Evolutionary conservation across 2,888 invertebrate genomes (phyloP).

Genomic region (Yponomeuta evonymella): DNA sequence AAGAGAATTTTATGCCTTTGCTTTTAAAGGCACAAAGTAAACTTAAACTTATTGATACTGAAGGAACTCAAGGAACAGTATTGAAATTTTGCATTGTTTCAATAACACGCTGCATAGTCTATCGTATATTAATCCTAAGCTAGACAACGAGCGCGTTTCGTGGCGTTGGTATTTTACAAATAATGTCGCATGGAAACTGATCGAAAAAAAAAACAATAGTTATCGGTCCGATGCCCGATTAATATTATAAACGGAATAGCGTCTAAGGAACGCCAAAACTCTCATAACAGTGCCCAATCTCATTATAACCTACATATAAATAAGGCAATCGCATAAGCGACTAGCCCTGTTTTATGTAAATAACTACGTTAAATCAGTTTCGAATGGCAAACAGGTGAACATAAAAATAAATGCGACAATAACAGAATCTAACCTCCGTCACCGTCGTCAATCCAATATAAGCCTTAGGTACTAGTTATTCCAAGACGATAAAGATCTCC

Average conservation of each 20-base stretch:
- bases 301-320: constrained; percentile 30
- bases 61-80: too few relatives aligned
- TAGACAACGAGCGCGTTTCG: too few relatives aligned
- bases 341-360: constrained; percentile 58
- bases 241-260: background rate
- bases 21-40: too few relatives aligned
- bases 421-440: constrained; percentile 30
- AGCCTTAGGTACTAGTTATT: background rate
- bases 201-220: too few relatives aligned
- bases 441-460: background rate
- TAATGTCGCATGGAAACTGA: too few relatives aligned
- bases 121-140: too few relatives aligned
- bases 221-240: too few relatives aligned
- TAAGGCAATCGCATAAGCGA: constrained; percentile 50
- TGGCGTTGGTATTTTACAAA: too few relatives aligned
- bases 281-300: constrained; percentile 42
- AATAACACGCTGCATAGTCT: too few relatives aligned
- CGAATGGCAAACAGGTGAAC: constrained; percentile 52
- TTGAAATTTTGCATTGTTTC: too few relatives aligned
- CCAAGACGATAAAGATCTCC: constrained; percentile 55
- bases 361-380: constrained; percentile 50
- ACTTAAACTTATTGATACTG: too few relatives aligned
- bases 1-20: too few relatives aligned
- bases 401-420: constrained; percentile 47
- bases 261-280: constrained; percentile 42